Evolutionary conservation across 2,888 invertebrate genomes (phyloP), one percentile per base, ranked within the genome.

Genomic region (Cacoxenus indagator): DNA sequence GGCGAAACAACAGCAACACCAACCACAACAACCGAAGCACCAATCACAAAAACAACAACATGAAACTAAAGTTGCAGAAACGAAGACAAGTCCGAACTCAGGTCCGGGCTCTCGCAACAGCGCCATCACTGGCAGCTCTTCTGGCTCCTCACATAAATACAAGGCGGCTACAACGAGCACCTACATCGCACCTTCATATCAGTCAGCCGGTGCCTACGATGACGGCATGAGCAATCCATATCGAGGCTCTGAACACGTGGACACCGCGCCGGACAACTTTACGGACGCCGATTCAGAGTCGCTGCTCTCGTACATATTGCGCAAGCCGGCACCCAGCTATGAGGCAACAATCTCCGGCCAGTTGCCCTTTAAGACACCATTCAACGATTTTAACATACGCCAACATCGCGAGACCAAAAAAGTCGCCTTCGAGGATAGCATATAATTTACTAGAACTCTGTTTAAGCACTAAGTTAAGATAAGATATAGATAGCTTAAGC

Each of bases 361-460:
- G 5, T 68, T 82, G 67, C 81, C 78, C 2, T 80, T 82, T 9
- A 82, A 80, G 67, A 81, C 79, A 2, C 69, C 76, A 1, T 80
- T 80, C 64, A 80, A 80, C 31, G 82, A 81, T 48, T 82, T 76
- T 26, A 78, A 78, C 68, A 78, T 69, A 67, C 80, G 77, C 1
- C 75, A 78, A 26, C 73, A 82, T 0, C 74, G 80, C 24, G 81
- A 65, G 66, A 81, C n/a, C 0, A 75, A 77, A 65, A 76, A 76
- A 27, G 64, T 78, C 46, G 72, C 80, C 37, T 83, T 78, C 46
- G 73, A 73, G 64, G 68, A 76, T 9, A 83, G 82, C 51, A 73
- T 82, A 57, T 82, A 54, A 73, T 8, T n/a, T n/a, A n/a, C n/a
- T n/a, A n/a, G n/a, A n/a, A n/a, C n/a, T n/a, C n/a, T n/a, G n/a